A percentile compares a stretch with the other conserved stretches of the same genome.
phyloP scores from a whole-genome alignment of 2,113 vertebrate genomes.

The Halichoerus grypus region DNA sequence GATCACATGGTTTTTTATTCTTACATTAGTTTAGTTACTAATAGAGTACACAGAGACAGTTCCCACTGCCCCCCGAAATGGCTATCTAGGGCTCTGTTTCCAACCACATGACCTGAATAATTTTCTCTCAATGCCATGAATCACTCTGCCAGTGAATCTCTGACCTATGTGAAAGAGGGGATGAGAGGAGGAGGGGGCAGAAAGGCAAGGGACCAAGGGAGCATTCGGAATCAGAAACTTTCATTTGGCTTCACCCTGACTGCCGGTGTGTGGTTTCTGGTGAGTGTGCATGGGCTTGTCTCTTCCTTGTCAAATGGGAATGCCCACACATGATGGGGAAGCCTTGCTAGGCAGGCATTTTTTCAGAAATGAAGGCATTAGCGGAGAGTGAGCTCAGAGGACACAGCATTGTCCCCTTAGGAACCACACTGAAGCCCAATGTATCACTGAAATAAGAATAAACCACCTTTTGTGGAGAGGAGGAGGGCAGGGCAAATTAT shows the following conservation, averaged over 20 bases:
- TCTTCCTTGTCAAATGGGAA: neutral
- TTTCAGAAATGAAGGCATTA: neutral
- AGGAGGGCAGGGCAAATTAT: neutral
- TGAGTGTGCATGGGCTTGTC: neutral
- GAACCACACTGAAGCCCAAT: neutral
- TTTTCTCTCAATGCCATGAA: neutral
- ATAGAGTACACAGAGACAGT: neutral
- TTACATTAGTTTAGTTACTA: conserved; percentile 33
- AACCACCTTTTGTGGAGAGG: neutral
- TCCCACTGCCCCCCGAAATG: neutral
- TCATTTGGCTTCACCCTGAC: neutral
- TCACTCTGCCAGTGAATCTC: conserved; percentile 14
- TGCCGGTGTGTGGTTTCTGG: neutral
- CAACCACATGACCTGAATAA: neutral
- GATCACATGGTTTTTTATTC: conserved; percentile 33
- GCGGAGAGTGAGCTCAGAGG: neutral
- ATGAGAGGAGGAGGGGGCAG: neutral
- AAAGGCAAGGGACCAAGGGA: neutral
- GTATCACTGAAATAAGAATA: neutral
- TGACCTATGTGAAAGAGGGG: neutral
- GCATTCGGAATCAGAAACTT: neutral
- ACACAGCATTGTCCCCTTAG: neutral
- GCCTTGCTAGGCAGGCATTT: neutral
- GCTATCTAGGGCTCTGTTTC: conserved; percentile 29
- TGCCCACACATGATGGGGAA: neutral